Percentiles rank a stretch among this genome's conserved stretches.
Evolutionary conservation across 2,113 vertebrate genomes (phyloP).

Genomic region (Pseudopipra pipra): DNA sequence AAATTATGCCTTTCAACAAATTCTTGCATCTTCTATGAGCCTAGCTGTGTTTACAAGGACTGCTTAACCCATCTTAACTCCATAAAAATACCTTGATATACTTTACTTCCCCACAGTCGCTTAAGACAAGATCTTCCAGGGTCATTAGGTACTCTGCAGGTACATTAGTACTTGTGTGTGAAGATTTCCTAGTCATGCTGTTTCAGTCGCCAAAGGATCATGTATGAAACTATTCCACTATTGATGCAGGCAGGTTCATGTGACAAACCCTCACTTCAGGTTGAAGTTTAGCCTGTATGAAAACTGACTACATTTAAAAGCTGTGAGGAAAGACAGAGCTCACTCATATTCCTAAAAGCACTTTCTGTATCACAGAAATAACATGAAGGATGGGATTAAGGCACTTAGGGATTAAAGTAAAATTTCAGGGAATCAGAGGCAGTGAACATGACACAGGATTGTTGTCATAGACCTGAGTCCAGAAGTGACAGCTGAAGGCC

Average conservation of each 20-base stretch:
- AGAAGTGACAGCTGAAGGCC: not conserved
- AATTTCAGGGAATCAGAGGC: not conserved
- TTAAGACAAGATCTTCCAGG: not conserved
- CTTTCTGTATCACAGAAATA: not conserved
- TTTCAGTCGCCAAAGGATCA: not conserved
- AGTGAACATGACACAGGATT: rapidly evolving
- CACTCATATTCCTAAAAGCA: not conserved
- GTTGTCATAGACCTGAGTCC: not conserved
- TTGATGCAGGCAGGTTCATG: not conserved
- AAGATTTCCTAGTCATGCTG: not conserved
- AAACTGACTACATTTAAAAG: not conserved
- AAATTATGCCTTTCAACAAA: not conserved
- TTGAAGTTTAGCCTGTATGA: not conserved
- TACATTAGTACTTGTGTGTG: not conserved
- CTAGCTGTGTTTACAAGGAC: not conserved
- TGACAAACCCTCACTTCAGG: not conserved
- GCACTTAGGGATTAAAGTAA: not conserved
- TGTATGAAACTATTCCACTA: not conserved
- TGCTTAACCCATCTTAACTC: not conserved
- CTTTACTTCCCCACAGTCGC: not conserved
- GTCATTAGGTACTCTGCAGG: not conserved
- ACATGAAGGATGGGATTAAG: not conserved
- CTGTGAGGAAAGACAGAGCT: not conserved
- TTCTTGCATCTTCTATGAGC: not conserved
- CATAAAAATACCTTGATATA: not conserved